These are phyloP conservation scores for Philotrypesis tridentata DNA, from an alignment of 1,140 invertebrate genomes.

Conservation along the genomic window DNA sequence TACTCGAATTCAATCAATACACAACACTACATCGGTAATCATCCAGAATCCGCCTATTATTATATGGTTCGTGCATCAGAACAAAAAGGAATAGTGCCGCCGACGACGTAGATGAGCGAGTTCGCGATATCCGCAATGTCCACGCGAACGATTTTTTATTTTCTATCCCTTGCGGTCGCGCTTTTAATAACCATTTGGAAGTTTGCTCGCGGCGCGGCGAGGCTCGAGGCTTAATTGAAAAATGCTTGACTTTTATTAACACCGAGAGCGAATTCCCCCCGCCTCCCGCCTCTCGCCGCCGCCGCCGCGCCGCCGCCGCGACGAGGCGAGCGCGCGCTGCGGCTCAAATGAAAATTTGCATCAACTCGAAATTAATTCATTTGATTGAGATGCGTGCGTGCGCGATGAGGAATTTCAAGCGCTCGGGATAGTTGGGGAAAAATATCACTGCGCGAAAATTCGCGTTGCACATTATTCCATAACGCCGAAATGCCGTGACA, in stretches of 20 bases:
- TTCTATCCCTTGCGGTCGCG: background rate
- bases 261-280: conserved; percentile 30
- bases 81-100: too few relatives aligned
- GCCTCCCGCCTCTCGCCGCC: too few relatives aligned
- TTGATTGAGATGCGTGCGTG: conserved; percentile 46
- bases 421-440: conserved; percentile 37
- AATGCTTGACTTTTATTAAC: conserved; percentile 51
- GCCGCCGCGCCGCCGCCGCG: too few relatives aligned
- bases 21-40: too few relatives aligned
- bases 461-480: conserved; percentile 22
- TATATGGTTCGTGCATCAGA: too few relatives aligned
- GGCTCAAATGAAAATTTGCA: conserved; percentile 46
- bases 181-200: conserved; percentile 32
- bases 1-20: too few relatives aligned
- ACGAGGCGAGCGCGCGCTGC: too few relatives aligned
- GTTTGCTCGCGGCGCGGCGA: background rate
- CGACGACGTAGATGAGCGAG: too few relatives aligned
- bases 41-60: too few relatives aligned
- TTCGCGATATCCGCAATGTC: background rate
- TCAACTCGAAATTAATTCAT: conserved; percentile 48
- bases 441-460: conserved; percentile 40
- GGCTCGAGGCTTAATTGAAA: conserved; percentile 46
- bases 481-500: conserved; percentile 25
- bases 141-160: background rate
- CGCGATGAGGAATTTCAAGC: conserved; percentile 35